Evolutionary conservation across 2,888 invertebrate genomes (phyloP).

Genomic region (Lasioglossum zephyrum): DNA sequence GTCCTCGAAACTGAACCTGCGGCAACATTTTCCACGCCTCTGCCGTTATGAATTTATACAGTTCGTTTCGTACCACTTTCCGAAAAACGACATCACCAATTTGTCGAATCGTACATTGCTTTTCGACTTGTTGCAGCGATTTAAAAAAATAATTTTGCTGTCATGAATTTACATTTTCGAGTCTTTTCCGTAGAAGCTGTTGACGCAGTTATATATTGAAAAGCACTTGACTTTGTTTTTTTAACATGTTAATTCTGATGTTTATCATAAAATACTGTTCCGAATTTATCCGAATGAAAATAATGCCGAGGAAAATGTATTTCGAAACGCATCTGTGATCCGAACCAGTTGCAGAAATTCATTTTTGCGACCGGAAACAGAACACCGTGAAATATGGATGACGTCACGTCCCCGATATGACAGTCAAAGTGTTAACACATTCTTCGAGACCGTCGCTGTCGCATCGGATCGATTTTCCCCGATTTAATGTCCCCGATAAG

Average conservation of each 20-base stretch:
- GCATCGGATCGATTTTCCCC: slow-evolving; percentile 35
- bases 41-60: not conserved
- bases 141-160: not conserved
- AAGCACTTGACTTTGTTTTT: not conserved
- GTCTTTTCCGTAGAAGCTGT: not conserved
- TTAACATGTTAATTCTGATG: not conserved
- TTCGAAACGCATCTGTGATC: not conserved
- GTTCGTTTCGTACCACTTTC: not conserved
- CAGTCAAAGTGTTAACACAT: not conserved
- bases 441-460: slow-evolving; percentile 7
- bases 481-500: slow-evolving; percentile 25
- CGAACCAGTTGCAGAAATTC: not conserved
- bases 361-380: not conserved
- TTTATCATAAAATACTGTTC: not conserved
- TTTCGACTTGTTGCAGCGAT: too few relatives aligned
- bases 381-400: not conserved
- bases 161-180: not conserved
- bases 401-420: not conserved
- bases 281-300: too few relatives aligned
- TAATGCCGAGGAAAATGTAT: not conserved
- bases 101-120: too few relatives aligned
- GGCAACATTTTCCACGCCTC: not conserved
- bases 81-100: not conserved
- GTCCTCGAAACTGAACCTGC: slow-evolving; percentile 18
- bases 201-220: too few relatives aligned